phyloP scores from a whole-genome alignment of 2,113 vertebrate species.

The Hyperoodon ampullatus region DNA sequence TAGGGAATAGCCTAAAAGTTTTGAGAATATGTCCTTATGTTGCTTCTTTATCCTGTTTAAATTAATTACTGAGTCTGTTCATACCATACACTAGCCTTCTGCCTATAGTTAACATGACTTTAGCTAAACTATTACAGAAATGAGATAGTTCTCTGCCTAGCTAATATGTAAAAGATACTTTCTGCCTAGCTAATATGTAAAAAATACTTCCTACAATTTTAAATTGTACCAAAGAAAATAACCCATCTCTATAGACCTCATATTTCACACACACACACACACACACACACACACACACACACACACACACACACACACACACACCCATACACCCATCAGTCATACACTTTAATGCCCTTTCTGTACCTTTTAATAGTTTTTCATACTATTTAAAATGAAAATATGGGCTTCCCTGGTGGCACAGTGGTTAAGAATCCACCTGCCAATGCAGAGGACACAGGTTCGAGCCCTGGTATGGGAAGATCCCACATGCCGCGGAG shows the following conservation, averaged over 20 bases:
- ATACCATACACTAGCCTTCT: not conserved
- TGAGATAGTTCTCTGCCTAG: not conserved
- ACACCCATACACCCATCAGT: not conserved
- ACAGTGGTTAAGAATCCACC: too few species aligned
- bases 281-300: not conserved
- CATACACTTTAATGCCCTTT: not conserved
- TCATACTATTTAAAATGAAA: not conserved
- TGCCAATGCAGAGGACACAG: too few species aligned
- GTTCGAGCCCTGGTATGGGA: too few species aligned
- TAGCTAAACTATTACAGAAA: not conserved
- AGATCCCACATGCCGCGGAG: too few species aligned
- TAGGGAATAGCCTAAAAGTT: not conserved
- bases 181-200: not conserved
- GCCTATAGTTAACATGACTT: not conserved
- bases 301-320: not conserved
- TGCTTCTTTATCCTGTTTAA: slow-evolving; percentile 44
- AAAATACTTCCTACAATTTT: not conserved
- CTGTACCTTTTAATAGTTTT: not conserved
- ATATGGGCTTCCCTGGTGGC: too few species aligned
- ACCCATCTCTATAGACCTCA: not conserved
- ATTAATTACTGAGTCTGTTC: slow-evolving; percentile 36
- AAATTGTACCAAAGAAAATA: not conserved
- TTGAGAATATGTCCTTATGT: not conserved
- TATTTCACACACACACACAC: not conserved
- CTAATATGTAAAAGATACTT: not conserved